Evolutionary conservation across 2,888 invertebrate genomes (phyloP), one percentile per base, ranked within the genome.

Genomic region (Hirtodrosophila histrioides): DNA sequence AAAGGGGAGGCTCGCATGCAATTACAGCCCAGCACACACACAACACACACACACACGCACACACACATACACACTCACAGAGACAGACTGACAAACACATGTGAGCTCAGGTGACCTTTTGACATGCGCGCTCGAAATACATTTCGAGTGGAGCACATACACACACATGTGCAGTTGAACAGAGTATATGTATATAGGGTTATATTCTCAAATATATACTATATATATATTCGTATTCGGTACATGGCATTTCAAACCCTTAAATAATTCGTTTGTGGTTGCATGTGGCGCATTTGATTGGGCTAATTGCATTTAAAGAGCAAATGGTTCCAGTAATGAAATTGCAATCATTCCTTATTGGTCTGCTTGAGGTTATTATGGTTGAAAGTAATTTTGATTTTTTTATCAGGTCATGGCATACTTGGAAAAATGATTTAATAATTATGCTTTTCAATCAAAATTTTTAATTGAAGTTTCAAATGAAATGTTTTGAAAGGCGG

Each of bases 61-160:
- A 35, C 33, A 43, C 36, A 63, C 44, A 46, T 23, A 9, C 45
- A 36, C 35, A 10, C 33, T n/a, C 17, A 11, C 31, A 48, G 62
- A 57, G 49, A 56, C 45, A 65, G 62, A 6, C 27, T 27, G 27
- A 1, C 17, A 17, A 17, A 27, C 27, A 31, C 8, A 60, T 62
- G 75, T 62, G 71, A 61, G 60, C 62, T 69, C 61, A 67, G 78
- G 61, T 79, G 88, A 87, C 87, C 87, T 86, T 73, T 85, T 87
- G 87, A 87, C 87, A 88, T 87, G 87, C 88, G 88, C 87, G 80
- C 81, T 80, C 69, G 74, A 81, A 86, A 83, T 78, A 85, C 76
- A 85, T 82, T 78, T 85, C 82, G 76, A 74, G 82, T 78, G 82
- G 71, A 74, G 78, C 76, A 68, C 70, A 62, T 54, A 65, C 69